phyloP scores from a whole-genome alignment of 2,797 vertebrate species.

The Taenioides sp. region DNA sequence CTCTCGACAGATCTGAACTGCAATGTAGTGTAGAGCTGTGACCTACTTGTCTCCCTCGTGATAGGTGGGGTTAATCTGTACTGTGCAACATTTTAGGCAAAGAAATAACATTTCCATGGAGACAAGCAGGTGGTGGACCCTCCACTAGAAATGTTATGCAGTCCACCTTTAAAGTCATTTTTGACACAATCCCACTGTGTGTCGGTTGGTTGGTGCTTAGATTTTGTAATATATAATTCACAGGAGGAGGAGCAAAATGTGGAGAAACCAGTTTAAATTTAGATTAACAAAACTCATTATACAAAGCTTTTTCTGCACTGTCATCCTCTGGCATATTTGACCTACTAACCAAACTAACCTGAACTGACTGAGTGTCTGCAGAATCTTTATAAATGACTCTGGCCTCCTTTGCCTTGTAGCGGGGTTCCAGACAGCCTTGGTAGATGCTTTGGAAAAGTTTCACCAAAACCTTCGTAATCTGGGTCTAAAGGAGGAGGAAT shows the following conservation, averaged over 20 bases:
- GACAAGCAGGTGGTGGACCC: too few relatives aligned
- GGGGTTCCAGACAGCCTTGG: constrained; percentile 80
- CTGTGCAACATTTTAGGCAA: too few relatives aligned
- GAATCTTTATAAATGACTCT: background rate
- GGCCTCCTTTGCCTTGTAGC: constrained; percentile 49
- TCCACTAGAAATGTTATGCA: too few relatives aligned
- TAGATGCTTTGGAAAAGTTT: constrained; percentile 81
- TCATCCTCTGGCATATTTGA: background rate
- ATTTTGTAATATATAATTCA: background rate
- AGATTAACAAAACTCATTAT: too few relatives aligned
- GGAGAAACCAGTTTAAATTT: background rate
- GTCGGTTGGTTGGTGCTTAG: background rate
- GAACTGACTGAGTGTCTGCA: background rate
- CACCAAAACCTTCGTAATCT: constrained; percentile 76
- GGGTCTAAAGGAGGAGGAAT: constrained; percentile 80
- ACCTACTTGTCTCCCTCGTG: too few relatives aligned
- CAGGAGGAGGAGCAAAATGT: background rate
- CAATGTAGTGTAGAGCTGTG: too few relatives aligned
- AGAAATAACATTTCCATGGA: too few relatives aligned
- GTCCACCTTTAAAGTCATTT: too few relatives aligned
- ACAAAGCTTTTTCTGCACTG: too few relatives aligned
- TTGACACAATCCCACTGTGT: background rate
- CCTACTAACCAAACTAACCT: background rate
- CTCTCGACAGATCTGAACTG: too few relatives aligned
- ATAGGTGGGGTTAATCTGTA: too few relatives aligned